Conservation (phyloP, 2,888 invertebrate genomes). For the Plebejus melissa region DNA sequence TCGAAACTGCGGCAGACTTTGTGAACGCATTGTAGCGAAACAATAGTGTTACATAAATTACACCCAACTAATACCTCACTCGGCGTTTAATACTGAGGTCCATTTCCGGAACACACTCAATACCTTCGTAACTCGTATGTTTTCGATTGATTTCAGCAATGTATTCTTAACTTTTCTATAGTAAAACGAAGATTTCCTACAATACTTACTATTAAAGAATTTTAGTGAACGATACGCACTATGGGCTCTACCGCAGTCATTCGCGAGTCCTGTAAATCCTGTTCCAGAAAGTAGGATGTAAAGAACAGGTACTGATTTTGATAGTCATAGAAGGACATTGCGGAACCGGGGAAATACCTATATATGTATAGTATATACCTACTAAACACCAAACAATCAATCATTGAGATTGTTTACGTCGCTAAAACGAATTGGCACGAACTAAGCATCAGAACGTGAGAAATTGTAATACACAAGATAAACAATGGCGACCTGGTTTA, state of each 20-base stretch:
- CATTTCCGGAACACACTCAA: neutral
- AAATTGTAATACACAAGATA: constrained; percentile 17
- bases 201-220: too few relatives aligned
- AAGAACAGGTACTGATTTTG: too few relatives aligned
- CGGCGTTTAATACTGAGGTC: neutral
- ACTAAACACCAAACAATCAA: too few relatives aligned
- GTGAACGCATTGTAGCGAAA: constrained; percentile 22
- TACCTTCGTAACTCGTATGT: neutral
- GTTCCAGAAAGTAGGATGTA: too few relatives aligned
- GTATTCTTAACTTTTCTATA: neutral
- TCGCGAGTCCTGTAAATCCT: too few relatives aligned
- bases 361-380: too few relatives aligned
- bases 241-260: too few relatives aligned
- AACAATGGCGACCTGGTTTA: constrained; percentile 25
- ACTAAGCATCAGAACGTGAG: constrained; percentile 6
- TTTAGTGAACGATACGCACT: too few relatives aligned
- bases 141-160: neutral
- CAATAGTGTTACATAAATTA: constrained; percentile 28
- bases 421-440: neutral
- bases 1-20: neutral
- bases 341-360: too few relatives aligned
- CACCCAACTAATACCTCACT: neutral
- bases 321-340: too few relatives aligned
- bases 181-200: too few relatives aligned
- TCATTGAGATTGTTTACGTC: neutral